phyloP scores from a whole-genome alignment of 2,797 vertebrate genomes.

The Acanthurus leucopareius region DNA sequence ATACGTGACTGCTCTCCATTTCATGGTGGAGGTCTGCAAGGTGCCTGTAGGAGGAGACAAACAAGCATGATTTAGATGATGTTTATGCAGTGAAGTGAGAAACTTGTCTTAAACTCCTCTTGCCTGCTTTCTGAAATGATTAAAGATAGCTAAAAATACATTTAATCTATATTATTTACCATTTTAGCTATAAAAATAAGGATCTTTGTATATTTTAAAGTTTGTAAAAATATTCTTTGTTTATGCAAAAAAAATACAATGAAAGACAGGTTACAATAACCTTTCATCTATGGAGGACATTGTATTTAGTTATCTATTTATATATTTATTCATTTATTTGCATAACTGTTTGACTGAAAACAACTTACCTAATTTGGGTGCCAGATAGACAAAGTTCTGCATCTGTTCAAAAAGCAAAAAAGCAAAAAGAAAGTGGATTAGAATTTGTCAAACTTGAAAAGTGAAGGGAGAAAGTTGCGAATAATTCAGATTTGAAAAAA shows the following conservation, averaged over 20 bases:
- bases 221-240: no score
- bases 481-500: background rate
- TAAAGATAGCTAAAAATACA: background rate
- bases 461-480: fast-evolving
- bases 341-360: no score
- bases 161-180: no score
- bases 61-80: conserved; percentile 24
- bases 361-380: conserved; percentile 57
- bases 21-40: conserved; percentile 37
- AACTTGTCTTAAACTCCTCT: background rate
- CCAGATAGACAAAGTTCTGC: conserved; percentile 64
- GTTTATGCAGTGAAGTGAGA: background rate
- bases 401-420: conserved; percentile 58
- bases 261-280: no score
- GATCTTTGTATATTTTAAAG: no score
- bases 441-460: conserved; percentile 4
- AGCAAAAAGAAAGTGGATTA: background rate
- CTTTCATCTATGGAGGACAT: no score
- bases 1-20: fast-evolving
- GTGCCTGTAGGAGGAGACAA: conserved; percentile 59
- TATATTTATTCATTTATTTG: no score
- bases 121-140: background rate
- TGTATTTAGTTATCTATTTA: no score
- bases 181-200: no score
- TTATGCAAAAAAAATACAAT: no score